These are phyloP conservation scores for Lasioglossum morio DNA, from an alignment of 2,888 invertebrate genomes.

Conservation along the genomic window DNA sequence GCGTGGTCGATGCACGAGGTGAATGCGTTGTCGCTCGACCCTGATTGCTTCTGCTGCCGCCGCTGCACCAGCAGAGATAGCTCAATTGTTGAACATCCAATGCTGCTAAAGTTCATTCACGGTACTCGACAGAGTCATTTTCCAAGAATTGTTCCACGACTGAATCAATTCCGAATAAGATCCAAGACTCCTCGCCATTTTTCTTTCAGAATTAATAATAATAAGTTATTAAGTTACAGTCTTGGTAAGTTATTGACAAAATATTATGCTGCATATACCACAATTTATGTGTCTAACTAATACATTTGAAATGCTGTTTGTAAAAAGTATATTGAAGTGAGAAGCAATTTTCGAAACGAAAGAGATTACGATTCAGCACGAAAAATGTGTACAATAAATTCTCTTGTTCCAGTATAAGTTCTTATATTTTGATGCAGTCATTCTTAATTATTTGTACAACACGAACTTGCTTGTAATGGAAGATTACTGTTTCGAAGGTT, in stretches of 20 bases:
- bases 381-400: too few relatives aligned
- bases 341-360: background rate
- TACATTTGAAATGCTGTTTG: too few relatives aligned
- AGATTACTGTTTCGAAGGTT: background rate
- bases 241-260: too few relatives aligned
- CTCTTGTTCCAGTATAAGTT: too few relatives aligned
- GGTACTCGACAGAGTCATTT: conserved; percentile 52
- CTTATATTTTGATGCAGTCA: background rate
- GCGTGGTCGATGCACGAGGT: conserved; percentile 72
- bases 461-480: background rate
- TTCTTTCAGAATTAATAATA: background rate
- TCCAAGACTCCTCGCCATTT: background rate
- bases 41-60: conserved; percentile 77
- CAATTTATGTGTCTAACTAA: too few relatives aligned
- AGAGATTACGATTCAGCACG: too few relatives aligned
- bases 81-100: conserved; percentile 80
- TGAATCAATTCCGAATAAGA: background rate
- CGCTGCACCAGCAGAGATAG: conserved; percentile 73
- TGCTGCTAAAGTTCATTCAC: conserved; percentile 70
- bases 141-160: conserved; percentile 26
- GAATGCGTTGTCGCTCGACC: conserved; percentile 78
- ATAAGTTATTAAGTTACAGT: too few relatives aligned
- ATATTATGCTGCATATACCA: too few relatives aligned
- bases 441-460: background rate
- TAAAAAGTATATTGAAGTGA: background rate